phyloP scores from a whole-genome alignment of 2,797 vertebrate genomes.

The Thamnophis elegans region DNA sequence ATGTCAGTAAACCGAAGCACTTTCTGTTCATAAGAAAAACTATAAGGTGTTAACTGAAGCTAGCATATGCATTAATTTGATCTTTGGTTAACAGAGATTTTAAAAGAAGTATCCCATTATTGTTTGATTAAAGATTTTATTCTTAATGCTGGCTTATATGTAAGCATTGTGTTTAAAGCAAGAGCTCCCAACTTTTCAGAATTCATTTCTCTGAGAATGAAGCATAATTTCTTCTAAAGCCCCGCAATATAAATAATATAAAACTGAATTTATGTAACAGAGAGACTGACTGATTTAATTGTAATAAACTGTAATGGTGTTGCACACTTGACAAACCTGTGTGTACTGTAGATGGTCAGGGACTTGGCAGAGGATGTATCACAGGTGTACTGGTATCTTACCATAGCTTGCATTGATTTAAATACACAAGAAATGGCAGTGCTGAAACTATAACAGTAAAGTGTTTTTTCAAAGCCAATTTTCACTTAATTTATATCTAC shows the following conservation, averaged over 20 bases:
- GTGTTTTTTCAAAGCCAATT: conserved; percentile 58
- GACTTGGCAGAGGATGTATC: conserved; percentile 74
- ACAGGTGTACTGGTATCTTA: conserved; percentile 65
- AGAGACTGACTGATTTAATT: conserved; percentile 77
- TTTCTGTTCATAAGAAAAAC: conserved; percentile 23
- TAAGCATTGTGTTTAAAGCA: conserved; percentile 67
- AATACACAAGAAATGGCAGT: conserved; percentile 62
- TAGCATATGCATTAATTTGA: conserved; percentile 64
- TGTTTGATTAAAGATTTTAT: conserved; percentile 67
- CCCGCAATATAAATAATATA: conserved; percentile 70
- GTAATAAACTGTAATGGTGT: conserved; percentile 73
- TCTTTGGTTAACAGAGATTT: conserved; percentile 58
- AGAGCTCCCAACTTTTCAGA: conserved; percentile 60
- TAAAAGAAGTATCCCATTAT: conserved; percentile 61
- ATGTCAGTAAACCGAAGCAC: conserved; percentile 78
- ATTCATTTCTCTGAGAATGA: conserved; percentile 65
- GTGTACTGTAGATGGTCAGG: conserved; percentile 75
- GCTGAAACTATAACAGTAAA: conserved; percentile 56
- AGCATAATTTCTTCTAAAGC: conserved; percentile 71
- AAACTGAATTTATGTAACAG: conserved; percentile 73
- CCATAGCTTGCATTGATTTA: conserved; percentile 62
- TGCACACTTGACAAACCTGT: conserved; percentile 78
- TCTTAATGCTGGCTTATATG: conserved; percentile 59
- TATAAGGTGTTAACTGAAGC: conserved; percentile 32
- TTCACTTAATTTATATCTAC: conserved; percentile 65